Percentiles rank a stretch among this genome's conserved stretches.
These are phyloP conservation scores for Chymomyza costata DNA, from an alignment of 1,140 invertebrate genomes.

Conservation along the genomic window DNA sequence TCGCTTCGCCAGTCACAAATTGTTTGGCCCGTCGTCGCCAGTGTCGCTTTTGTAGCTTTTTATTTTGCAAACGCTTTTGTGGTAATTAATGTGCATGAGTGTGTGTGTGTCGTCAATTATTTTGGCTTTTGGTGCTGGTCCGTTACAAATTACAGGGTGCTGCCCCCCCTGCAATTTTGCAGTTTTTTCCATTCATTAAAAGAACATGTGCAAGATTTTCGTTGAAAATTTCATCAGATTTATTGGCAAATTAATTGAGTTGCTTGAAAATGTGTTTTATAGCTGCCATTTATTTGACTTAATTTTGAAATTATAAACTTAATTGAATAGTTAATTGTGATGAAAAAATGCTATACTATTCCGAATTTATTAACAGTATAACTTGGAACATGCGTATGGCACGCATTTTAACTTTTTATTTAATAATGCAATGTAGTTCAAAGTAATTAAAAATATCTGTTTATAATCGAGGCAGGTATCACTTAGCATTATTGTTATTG, in stretches of 20 bases:
- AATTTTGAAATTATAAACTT: slow-evolving; percentile 48
- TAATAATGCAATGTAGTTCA: too few species aligned
- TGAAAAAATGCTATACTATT: too few species aligned
- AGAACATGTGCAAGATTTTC: slow-evolving; percentile 6
- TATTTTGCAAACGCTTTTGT: slow-evolving; percentile 37
- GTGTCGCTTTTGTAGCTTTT: slow-evolving; percentile 13
- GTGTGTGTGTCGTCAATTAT: slow-evolving; percentile 51
- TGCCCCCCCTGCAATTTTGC: slow-evolving; percentile 15
- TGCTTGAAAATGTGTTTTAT: slow-evolving; percentile 44
- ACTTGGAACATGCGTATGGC: too few species aligned
- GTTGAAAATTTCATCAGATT: too few species aligned
- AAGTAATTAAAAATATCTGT: background rate
- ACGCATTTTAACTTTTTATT: too few species aligned
- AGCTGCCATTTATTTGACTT: slow-evolving; percentile 38
- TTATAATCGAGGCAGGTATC: background rate
- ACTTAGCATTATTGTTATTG: too few species aligned
- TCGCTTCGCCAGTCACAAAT: slow-evolving; percentile 51
- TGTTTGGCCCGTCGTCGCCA: slow-evolving; percentile 43
- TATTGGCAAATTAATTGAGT: slow-evolving; percentile 64
- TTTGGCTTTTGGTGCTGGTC: slow-evolving; percentile 53
- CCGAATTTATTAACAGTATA: too few species aligned
- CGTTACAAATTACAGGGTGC: slow-evolving; percentile 58
- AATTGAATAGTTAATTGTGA: slow-evolving; percentile 12
- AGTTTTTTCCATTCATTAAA: slow-evolving; percentile 18
- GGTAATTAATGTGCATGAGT: slow-evolving; percentile 53